A percentile compares a stretch with the other conserved stretches of the same genome.
Conservation (phyloP, 2,113 vertebrate genomes). For the Mus spicilegus region DNA sequence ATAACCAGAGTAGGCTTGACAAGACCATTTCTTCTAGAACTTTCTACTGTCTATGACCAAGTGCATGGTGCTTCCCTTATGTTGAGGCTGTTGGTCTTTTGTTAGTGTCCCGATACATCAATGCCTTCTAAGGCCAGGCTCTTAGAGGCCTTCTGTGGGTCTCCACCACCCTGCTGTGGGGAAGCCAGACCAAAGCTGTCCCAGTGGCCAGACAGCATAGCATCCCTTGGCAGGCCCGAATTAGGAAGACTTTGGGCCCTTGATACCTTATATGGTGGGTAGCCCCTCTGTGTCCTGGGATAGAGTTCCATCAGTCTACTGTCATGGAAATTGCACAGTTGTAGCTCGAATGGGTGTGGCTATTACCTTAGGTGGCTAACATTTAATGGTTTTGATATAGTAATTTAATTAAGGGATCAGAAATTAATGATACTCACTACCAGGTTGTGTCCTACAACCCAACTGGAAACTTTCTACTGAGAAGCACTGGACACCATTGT, state of each 20-base stretch:
- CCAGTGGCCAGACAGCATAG: not conserved
- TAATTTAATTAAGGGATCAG: not conserved
- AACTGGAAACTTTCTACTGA: not conserved
- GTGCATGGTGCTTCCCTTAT: not conserved
- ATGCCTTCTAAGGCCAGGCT: not conserved
- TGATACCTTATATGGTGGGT: fast-evolving
- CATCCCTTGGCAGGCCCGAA: not conserved
- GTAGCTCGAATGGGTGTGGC: not conserved
- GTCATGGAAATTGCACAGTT: not conserved
- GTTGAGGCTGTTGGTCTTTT: no score
- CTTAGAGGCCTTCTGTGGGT: not conserved
- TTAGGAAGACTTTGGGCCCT: no score
- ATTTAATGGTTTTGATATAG: not conserved
- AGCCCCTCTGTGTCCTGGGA: fast-evolving
- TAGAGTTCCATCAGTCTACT: not conserved
- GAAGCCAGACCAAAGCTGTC: not conserved
- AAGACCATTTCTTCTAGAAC: not conserved
- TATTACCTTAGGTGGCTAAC: not conserved
- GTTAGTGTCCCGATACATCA: no score
- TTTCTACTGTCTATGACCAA: no score
- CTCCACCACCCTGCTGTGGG: not conserved
- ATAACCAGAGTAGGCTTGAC: not conserved
- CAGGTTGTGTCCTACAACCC: not conserved
- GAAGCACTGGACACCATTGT: not conserved
- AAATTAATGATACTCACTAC: not conserved